These are phyloP conservation scores for Falco novaeseelandiae DNA, from an alignment of 2,797 vertebrate genomes.

Conservation along the genomic window DNA sequence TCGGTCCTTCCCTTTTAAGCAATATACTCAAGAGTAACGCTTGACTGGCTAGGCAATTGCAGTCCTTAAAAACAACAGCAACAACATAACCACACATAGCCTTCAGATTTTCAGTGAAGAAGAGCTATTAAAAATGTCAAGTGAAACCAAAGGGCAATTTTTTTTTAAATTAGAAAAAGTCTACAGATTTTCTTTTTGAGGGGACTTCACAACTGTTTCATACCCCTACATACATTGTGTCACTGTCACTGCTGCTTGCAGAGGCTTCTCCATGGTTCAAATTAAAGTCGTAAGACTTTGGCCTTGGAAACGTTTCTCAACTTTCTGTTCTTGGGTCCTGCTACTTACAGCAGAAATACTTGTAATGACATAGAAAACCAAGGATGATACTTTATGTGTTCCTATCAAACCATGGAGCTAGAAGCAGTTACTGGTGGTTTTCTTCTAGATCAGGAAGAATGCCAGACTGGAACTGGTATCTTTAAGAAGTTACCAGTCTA, in stretches of 20 bases:
- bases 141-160: not conserved
- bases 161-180: not conserved
- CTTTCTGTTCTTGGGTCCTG: not conserved
- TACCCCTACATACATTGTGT: not conserved
- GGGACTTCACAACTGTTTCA: not conserved
- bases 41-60: slow-evolving; percentile 89
- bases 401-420: not conserved
- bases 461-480: not conserved
- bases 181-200: not conserved
- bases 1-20: slow-evolving; percentile 89
- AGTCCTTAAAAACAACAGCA: slow-evolving; percentile 81
- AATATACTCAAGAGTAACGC: slow-evolving; percentile 88
- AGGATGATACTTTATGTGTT: not conserved
- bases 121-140: not conserved
- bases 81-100: not conserved
- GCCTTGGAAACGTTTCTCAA: not conserved
- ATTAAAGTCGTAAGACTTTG: not conserved
- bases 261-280: not conserved
- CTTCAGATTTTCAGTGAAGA: not conserved
- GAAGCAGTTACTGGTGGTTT: not conserved
- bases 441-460: not conserved
- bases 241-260: not conserved
- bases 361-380: not conserved
- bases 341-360: not conserved
- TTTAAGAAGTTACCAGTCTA: not conserved